These are phyloP conservation scores for Bombycilla garrulus DNA, from an alignment of 2,113 vertebrate species.

Conservation along the genomic window DNA sequence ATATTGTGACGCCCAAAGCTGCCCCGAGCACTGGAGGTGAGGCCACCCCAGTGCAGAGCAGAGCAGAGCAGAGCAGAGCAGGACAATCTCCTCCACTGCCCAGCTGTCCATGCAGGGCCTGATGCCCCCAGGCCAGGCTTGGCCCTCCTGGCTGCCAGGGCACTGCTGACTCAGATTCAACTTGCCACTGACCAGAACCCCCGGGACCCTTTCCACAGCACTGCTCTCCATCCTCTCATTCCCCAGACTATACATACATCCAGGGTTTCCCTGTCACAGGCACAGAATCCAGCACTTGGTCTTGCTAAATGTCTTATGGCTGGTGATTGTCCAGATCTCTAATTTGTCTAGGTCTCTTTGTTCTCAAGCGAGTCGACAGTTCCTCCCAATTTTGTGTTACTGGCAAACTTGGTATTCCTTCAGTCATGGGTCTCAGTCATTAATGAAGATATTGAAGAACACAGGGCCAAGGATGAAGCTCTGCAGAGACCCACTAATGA, in stretches of 20 bases:
- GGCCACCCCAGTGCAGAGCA: fast-evolving
- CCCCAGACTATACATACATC: neutral
- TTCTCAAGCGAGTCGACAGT: neutral
- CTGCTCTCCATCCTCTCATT: neutral
- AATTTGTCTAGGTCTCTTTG: neutral
- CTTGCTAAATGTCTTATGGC: neutral
- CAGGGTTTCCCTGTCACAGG: neutral
- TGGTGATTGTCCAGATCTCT: neutral
- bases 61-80: fast-evolving
- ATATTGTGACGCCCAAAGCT: neutral
- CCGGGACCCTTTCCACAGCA: fast-evolving
- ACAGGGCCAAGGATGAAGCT: neutral
- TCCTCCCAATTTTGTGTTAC: neutral
- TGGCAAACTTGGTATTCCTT: neutral
- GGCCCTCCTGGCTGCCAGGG: neutral
- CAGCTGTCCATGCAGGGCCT: fast-evolving
- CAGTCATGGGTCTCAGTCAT: neutral
- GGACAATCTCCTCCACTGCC: neutral
- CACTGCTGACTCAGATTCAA: fast-evolving
- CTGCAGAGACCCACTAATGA: neutral
- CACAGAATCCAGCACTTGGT: neutral
- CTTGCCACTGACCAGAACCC: fast-evolving
- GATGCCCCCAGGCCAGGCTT: fast-evolving
- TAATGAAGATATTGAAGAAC: neutral
- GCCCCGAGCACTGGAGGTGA: fast-evolving